Evolutionary conservation across 2,888 invertebrate species (phyloP).

Genomic region (Palloptera scutellata): DNA sequence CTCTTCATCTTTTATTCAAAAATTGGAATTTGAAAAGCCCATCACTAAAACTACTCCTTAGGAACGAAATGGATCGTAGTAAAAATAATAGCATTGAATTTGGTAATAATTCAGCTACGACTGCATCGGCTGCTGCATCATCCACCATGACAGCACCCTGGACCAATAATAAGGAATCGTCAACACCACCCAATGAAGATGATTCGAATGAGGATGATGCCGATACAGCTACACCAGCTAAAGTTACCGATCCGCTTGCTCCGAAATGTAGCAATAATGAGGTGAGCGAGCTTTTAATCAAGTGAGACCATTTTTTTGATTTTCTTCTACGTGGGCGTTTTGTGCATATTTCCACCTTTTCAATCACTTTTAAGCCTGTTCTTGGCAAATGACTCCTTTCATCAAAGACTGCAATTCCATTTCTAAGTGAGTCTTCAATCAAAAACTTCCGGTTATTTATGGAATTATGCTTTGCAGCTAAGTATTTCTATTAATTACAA

Average conservation of each 20-base stretch:
- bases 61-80: constrained; percentile 50
- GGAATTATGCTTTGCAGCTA: too few species aligned
- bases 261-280: constrained; percentile 60
- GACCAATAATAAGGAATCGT: constrained; percentile 54
- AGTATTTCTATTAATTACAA: too few species aligned
- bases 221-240: constrained; percentile 55
- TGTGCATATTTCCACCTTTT: too few species aligned
- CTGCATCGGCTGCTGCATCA: constrained; percentile 33
- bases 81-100: constrained; percentile 53
- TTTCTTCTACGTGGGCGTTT: too few species aligned
- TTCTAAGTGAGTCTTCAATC: too few species aligned
- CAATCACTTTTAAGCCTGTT: too few species aligned
- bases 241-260: constrained; percentile 61
- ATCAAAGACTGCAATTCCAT: too few species aligned
- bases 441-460: too few species aligned
- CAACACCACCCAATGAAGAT: constrained; percentile 52
- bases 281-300: constrained; percentile 46
- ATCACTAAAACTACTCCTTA: not conserved
- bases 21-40: not conserved
- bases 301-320: too few species aligned
- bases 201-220: constrained; percentile 59
- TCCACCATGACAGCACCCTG: constrained; percentile 46
- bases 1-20: not conserved
- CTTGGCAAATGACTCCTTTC: too few species aligned
- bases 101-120: constrained; percentile 42